Conservation (phyloP, 2,888 invertebrate genomes). For the Apodemia duryi region DNA sequence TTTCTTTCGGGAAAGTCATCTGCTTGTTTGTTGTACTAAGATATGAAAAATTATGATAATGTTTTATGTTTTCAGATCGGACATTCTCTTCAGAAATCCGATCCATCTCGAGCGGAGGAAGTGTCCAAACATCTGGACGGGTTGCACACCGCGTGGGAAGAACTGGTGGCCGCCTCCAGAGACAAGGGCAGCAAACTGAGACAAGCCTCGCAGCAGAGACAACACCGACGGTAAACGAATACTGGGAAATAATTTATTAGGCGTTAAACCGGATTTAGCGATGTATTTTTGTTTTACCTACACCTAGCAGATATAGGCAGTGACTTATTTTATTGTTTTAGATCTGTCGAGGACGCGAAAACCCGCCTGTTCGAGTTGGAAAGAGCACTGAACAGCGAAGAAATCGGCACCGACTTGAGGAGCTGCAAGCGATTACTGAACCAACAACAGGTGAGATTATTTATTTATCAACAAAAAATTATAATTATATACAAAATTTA, state of each 20-base stretch:
- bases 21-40: too few relatives aligned
- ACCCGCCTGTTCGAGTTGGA: slow-evolving; percentile 93
- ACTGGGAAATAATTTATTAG: too few relatives aligned
- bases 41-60: background rate
- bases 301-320: background rate
- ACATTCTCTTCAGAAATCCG: slow-evolving; percentile 63
- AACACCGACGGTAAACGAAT: slow-evolving; percentile 57
- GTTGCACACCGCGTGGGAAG: slow-evolving; percentile 92
- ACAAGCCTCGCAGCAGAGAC: slow-evolving; percentile 93
- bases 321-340: slow-evolving; percentile 41
- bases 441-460: slow-evolving; percentile 85
- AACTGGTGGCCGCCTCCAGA: slow-evolving; percentile 90
- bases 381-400: slow-evolving; percentile 85
- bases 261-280: too few relatives aligned
- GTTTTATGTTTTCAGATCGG: slow-evolving; percentile 51
- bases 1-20: too few relatives aligned
- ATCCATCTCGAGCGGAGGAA: slow-evolving; percentile 81
- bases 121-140: slow-evolving; percentile 90
- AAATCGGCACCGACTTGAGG: slow-evolving; percentile 92
- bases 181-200: slow-evolving; percentile 86
- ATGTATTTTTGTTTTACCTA: too few relatives aligned
- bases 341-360: slow-evolving; percentile 93
- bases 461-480: too few relatives aligned
- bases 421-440: slow-evolving; percentile 94
- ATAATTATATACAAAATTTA: too few relatives aligned